These are phyloP conservation scores for Diachasmimorpha longicaudata DNA, from an alignment of 1,140 invertebrate genomes.

Conservation along the genomic window DNA sequence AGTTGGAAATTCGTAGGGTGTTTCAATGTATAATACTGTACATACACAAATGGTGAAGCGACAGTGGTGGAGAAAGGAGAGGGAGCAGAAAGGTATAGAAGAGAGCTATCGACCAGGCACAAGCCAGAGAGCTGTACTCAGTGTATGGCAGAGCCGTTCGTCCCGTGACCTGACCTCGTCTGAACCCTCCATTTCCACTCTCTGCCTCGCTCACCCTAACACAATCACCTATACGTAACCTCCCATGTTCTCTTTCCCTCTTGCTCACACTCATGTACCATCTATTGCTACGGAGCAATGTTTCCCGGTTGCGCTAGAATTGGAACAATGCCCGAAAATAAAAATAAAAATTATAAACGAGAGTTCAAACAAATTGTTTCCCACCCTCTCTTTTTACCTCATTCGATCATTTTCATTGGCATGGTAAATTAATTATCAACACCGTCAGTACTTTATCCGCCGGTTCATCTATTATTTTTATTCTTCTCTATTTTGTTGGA, in stretches of 20 bases:
- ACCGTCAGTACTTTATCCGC: no score
- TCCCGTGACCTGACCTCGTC: constrained; percentile 62
- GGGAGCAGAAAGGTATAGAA: background rate
- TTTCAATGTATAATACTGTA: background rate
- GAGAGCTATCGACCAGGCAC: constrained; percentile 8
- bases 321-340: constrained; percentile 42
- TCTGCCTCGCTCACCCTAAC: constrained; percentile 43
- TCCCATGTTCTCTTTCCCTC: constrained; percentile 26
- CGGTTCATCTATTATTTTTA: no score
- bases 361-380: background rate
- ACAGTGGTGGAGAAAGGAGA: background rate
- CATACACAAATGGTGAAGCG: background rate
- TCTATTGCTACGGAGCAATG: background rate
- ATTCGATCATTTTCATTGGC: background rate
- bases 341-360: background rate
- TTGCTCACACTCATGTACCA: constrained; percentile 7
- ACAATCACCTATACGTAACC: constrained; percentile 42
- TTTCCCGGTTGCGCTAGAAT: constrained; percentile 5
- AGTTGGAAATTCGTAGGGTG: background rate
- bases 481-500: no score
- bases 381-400: background rate
- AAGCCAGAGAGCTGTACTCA: background rate
- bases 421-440: background rate
- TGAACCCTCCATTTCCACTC: constrained; percentile 52
- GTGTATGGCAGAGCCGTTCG: constrained; percentile 31